Evolutionary conservation across 2,113 vertebrate genomes (phyloP).

Genomic region (Morone chrysops): DNA sequence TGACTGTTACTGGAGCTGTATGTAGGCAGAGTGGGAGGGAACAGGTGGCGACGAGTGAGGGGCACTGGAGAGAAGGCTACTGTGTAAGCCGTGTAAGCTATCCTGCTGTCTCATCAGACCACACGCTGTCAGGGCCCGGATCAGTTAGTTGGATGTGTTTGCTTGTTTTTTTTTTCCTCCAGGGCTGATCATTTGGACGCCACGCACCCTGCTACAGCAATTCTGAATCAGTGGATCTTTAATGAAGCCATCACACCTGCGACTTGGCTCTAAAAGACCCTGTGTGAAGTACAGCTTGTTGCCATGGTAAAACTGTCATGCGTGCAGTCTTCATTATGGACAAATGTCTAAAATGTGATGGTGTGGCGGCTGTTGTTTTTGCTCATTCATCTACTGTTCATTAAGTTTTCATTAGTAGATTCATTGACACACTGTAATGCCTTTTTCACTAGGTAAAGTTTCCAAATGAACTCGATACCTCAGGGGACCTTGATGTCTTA

Average conservation of each 20-base stretch:
- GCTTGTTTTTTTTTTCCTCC: slow-evolving; percentile 3
- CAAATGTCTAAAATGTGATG: neutral
- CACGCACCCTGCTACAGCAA: neutral
- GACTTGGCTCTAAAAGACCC: neutral
- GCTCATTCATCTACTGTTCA: neutral
- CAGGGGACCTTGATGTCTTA: neutral
- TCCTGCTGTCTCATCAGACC: slow-evolving; percentile 50
- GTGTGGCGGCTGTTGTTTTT: neutral
- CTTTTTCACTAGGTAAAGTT: neutral
- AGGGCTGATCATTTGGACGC: slow-evolving; percentile 6
- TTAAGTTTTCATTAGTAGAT: neutral
- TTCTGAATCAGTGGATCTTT: slow-evolving; percentile 4
- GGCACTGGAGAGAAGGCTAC: slow-evolving; percentile 14
- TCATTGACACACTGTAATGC: neutral
- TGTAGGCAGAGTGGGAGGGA: slow-evolving; percentile 33
- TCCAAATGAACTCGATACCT: neutral
- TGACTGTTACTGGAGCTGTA: slow-evolving; percentile 10
- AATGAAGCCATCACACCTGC: neutral
- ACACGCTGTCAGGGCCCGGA: slow-evolving; percentile 2
- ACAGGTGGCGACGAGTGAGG: slow-evolving; percentile 41
- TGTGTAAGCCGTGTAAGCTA: slow-evolving; percentile 36
- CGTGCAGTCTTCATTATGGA: neutral
- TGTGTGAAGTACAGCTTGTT: neutral
- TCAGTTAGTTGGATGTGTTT: slow-evolving; percentile 4
- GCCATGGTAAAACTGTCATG: neutral